Evolutionary conservation across 2,888 invertebrate species (phyloP).

Genomic region (Antheraea assamensis): DNA sequence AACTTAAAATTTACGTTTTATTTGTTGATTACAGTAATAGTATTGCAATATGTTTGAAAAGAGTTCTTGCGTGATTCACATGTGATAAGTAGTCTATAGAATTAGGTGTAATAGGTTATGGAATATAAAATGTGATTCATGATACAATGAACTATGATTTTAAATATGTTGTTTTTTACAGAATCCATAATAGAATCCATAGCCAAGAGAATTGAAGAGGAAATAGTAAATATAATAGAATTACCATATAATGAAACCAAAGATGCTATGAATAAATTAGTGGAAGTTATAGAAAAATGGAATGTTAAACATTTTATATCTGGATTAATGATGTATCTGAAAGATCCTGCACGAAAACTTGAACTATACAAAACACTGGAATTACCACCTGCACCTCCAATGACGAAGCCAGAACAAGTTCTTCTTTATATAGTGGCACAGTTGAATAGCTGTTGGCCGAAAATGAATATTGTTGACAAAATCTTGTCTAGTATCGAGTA

Average conservation of each 20-base stretch:
- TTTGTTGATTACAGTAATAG: background rate
- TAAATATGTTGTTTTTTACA: slow-evolving; percentile 40
- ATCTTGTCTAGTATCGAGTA: slow-evolving; percentile 62
- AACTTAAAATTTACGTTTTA: slow-evolving; percentile 19
- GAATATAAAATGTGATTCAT: no score
- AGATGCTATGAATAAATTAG: slow-evolving; percentile 50
- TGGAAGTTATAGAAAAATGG: slow-evolving; percentile 48
- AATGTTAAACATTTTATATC: slow-evolving; percentile 50
- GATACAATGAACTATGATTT: background rate
- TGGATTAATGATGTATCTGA: slow-evolving; percentile 58
- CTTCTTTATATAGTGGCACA: slow-evolving; percentile 58
- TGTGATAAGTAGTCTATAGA: background rate
- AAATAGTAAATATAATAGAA: slow-evolving; percentile 45
- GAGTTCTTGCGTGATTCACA: background rate
- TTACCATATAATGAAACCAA: slow-evolving; percentile 42
- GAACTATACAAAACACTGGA: slow-evolving; percentile 55
- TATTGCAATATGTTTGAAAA: background rate
- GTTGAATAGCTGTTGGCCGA: slow-evolving; percentile 39
- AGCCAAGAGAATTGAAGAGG: slow-evolving; percentile 49
- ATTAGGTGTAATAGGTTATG: background rate
- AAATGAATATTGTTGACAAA: slow-evolving; percentile 46
- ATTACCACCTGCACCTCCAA: slow-evolving; percentile 55
- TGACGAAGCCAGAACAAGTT: slow-evolving; percentile 68
- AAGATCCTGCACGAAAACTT: slow-evolving; percentile 53
- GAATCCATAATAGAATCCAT: slow-evolving; percentile 44